Base-by-base conservation (phyloP, 2,113 vertebrate species). In the Tragelaphus buxtoni region DNA sequence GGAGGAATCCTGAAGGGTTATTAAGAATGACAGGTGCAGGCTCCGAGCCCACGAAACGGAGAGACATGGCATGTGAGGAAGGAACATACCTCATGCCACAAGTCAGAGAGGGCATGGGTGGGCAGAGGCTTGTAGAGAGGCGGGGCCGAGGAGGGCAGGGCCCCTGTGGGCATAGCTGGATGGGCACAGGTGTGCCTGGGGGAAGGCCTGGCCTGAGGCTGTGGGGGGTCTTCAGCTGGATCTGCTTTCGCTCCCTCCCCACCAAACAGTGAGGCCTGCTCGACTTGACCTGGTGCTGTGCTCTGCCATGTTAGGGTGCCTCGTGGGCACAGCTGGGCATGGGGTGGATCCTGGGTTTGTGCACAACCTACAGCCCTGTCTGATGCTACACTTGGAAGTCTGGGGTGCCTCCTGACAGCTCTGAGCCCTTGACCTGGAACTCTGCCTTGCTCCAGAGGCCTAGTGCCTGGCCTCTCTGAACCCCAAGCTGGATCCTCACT, bases 21-120 rank as follows among this genome's bases (percentile, higher is more conserved):
- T 14, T 13, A 42, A 49, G 61, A 58, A 69, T 12, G 51, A 35
- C 49, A 9, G 28, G 39, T 0, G 0, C 9, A 2, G 0, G 4
- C 61, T 30, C 42, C 12, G 12, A 88, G 76, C 61, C 61, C 9
- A 4, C 2, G 0, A 35, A 28, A 39, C 0, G 1, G 30, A 61
- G 28, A 4, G 7, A n/a, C 2, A 45, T 1, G 3, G 80, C 74
- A 56, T 24, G 42, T 72, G 13, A 26, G 51, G 60, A 74, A 60
- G 20, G 13, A 17, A 24, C 42, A 49, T 11, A 1, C 32, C 9
- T 30, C 22, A 13, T 11, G 10, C 45, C 79, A 18, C 2, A 22
- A 8, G 13, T 7, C 39, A 28, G n/a, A 30, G 30, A 30, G 24
- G 30, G 0, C 11, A 39, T 13, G 5, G 45, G 16, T 4, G 10